Evolutionary conservation across 2,113 vertebrate genomes (phyloP).

Genomic region (Ageneiosus marmoratus): DNA sequence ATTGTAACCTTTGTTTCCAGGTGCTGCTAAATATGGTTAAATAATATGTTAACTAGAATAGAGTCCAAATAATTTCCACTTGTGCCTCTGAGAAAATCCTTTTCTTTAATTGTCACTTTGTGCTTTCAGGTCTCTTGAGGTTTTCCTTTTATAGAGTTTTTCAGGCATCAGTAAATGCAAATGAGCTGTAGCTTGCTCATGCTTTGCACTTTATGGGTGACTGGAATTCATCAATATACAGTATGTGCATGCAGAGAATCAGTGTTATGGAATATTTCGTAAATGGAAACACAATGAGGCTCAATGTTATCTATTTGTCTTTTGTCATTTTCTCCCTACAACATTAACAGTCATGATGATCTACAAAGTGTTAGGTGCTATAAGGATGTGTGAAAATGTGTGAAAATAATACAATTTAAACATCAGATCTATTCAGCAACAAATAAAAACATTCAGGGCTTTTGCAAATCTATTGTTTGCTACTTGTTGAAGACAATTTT

Average conservation of each 20-base stretch:
- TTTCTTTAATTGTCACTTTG: background rate
- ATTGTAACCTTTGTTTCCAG: too few relatives aligned
- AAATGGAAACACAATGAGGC: background rate
- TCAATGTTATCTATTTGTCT: too few relatives aligned
- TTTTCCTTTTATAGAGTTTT: background rate
- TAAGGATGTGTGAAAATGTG: background rate
- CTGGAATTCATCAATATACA: too few relatives aligned
- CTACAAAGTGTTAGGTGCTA: background rate
- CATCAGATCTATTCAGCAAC: background rate
- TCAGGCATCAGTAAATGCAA: background rate
- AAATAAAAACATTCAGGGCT: background rate
- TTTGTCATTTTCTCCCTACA: background rate
- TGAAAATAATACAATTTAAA: background rate
- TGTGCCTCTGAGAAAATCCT: background rate
- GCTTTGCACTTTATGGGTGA: too few relatives aligned
- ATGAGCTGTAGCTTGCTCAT: too few relatives aligned
- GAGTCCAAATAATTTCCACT: background rate
- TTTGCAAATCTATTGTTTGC: constrained; percentile 22
- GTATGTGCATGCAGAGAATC: background rate
- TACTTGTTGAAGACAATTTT: constrained; percentile 16
- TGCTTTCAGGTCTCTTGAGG: background rate
- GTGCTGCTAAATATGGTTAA: background rate
- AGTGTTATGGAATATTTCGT: background rate
- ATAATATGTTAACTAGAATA: background rate
- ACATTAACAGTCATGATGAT: background rate